A percentile compares a stretch with the other conserved stretches of the same genome.
Evolutionary conservation across 1,140 invertebrate genomes (phyloP).

Genomic region (Eriosoma lanigerum): DNA sequence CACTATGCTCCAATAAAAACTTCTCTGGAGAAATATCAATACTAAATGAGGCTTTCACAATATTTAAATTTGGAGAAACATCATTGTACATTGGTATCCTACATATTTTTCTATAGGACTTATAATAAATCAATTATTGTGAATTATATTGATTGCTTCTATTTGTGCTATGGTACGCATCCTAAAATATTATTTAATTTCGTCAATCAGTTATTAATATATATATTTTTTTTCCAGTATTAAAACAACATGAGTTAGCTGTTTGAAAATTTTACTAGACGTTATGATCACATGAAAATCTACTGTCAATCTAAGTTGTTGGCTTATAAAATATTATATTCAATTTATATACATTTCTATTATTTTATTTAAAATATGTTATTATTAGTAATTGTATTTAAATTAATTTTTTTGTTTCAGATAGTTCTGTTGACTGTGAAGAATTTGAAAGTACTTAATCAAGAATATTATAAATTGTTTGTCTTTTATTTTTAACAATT

Average conservation of each 20-base stretch:
- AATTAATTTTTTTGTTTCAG: slow-evolving; percentile 29
- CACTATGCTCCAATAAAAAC: neutral
- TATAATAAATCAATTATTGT: neutral
- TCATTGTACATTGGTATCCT: neutral
- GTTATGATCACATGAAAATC: slow-evolving; percentile 10
- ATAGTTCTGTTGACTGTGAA: neutral
- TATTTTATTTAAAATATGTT: neutral
- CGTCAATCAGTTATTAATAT: too few species aligned
- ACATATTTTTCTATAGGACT: neutral
- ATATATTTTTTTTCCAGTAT: slow-evolving; percentile 6
- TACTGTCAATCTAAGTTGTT: slow-evolving; percentile 23
- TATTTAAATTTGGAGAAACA: too few species aligned
- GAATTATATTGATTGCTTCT: neutral
- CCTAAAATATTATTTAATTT: neutral
- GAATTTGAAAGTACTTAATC: neutral
- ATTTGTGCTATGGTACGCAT: slow-evolving; percentile 14
- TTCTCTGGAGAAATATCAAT: too few species aligned
- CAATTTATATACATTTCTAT: neutral
- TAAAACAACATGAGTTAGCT: neutral
- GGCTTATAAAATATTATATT: neutral
- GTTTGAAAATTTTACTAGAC: slow-evolving; percentile 19
- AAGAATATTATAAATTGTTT: too few species aligned
- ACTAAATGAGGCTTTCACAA: neutral
- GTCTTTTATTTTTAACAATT: too few species aligned
- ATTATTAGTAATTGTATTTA: neutral